These are phyloP conservation scores for Gadus macrocephalus DNA, from an alignment of 2,113 vertebrate genomes.

Conservation along the genomic window DNA sequence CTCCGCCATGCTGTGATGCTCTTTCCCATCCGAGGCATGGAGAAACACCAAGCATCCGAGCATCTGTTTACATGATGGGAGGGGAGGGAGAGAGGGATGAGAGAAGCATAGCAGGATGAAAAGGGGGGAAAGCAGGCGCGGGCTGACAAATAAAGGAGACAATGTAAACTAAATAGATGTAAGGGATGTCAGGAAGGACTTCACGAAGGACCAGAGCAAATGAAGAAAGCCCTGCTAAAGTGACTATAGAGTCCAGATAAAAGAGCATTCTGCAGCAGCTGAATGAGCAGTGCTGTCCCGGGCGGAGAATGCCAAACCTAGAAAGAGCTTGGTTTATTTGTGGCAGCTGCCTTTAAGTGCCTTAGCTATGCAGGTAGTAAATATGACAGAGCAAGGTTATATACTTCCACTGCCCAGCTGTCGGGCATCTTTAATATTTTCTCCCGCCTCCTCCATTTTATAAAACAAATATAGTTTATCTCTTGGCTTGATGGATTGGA, in stretches of 20 bases:
- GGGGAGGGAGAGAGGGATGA: constrained; percentile 15
- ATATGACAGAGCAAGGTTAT: constrained; percentile 66
- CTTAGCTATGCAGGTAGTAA: constrained; percentile 68
- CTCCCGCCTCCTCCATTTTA: constrained; percentile 33
- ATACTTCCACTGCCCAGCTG: constrained; percentile 60
- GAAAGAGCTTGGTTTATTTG: constrained; percentile 70
- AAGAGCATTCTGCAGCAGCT: constrained; percentile 34
- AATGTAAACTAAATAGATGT: constrained; percentile 28
- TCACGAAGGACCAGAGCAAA: constrained; percentile 63
- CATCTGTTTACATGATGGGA: constrained; percentile 50
- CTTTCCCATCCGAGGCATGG: constrained; percentile 55
- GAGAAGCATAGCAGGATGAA: not conserved
- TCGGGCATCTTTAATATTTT: constrained; percentile 64
- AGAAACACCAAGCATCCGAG: constrained; percentile 50
- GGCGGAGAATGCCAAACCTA: constrained; percentile 57
- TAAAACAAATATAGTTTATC: constrained; percentile 62
- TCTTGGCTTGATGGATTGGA: constrained; percentile 52
- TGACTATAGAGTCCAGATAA: constrained; percentile 48
- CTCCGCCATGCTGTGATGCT: constrained; percentile 55
- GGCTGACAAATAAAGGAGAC: constrained; percentile 37
- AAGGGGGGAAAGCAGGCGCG: constrained; percentile 21
- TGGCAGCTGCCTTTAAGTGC: constrained; percentile 60
- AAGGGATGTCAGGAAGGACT: constrained; percentile 29
- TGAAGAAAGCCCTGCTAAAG: constrained; percentile 59
- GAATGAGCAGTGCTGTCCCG: constrained; percentile 34